Evolutionary conservation across 2,113 vertebrate genomes (phyloP), one percentile per base, ranked within the genome.

Genomic region (Pyrgilauda ruficollis): DNA sequence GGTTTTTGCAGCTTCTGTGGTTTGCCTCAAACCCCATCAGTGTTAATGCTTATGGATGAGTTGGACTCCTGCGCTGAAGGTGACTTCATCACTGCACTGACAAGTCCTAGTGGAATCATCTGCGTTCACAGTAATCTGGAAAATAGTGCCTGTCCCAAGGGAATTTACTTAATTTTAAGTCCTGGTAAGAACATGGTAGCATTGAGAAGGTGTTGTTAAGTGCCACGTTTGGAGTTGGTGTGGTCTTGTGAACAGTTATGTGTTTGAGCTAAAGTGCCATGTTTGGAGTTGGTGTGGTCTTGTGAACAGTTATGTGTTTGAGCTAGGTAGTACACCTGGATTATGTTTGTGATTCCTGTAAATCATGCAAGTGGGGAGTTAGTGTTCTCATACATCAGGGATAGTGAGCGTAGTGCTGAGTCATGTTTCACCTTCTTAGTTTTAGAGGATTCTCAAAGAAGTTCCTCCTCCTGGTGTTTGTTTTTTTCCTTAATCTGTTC

Each of bases 221-320:
- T 63, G 33, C 43, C 11, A 0, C 26, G 6, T 23, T 56, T 28
- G 24, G 31, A 24, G 15, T 24, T 47, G 53, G 19, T 20, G 15
- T 2, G 55, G 3, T 26, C 11, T 0, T 82, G 49, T 37, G 35
- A 37, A 37, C 35, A 37, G 35, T 37, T 37, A 37, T 37, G 35
- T 47, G 10, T 37, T 61, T 33, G 10, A 52, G 21, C 9, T 30
- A 3, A n/a, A n/a, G n/a, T n/a, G n/a, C n/a, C n/a, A n/a, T n/a
- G n/a, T n/a, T n/a, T n/a, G n/a, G n/a, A n/a, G n/a, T n/a, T n/a
- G 53, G 19, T 20, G 15, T 2, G 55, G 4, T 26, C 11, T 0
- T 82, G 49, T 39, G 44, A 69, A 23, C 4, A 2, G 3, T 16
- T 6, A 2, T 12, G 14, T 50, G 10, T 37, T 61, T 33, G 10